phyloP scores from a whole-genome alignment of 2,888 invertebrate species.

The Pelosia muscerda region DNA sequence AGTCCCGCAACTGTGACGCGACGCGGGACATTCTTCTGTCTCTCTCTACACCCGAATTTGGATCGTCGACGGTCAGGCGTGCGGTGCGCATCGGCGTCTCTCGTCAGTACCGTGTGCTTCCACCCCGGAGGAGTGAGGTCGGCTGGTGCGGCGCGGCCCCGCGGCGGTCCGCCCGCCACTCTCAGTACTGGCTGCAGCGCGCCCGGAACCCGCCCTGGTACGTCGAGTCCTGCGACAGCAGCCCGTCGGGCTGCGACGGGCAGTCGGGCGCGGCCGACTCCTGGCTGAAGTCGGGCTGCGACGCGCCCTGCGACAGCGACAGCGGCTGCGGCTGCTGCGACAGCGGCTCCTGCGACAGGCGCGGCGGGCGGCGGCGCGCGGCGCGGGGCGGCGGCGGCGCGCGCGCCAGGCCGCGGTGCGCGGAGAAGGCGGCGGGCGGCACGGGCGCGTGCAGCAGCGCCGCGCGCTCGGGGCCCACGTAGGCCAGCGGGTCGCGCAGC shows the following conservation, averaged over 20 bases:
- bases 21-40: conserved; percentile 43
- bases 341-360: conserved; percentile 90
- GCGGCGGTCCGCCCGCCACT: conserved; percentile 89
- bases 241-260: conserved; percentile 97
- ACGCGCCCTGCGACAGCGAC: conserved; percentile 91
- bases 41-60: conserved; percentile 42
- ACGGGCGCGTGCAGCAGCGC: conserved; percentile 93
- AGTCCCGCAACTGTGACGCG: conserved; percentile 42
- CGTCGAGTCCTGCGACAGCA: conserved; percentile 96
- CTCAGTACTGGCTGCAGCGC: conserved; percentile 92
- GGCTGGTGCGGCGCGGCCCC: conserved; percentile 84
- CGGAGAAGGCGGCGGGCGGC: conserved; percentile 97
- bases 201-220: conserved; percentile 92
- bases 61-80: conserved; percentile 49
- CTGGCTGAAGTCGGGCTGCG: conserved; percentile 92
- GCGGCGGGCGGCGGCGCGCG: conserved; percentile 72
- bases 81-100: conserved; percentile 58
- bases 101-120: conserved; percentile 63
- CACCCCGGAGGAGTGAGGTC: conserved; percentile 58
- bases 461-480: conserved; percentile 95
- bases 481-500: conserved; percentile 96
- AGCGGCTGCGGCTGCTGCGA: conserved; percentile 90
- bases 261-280: conserved; percentile 95
- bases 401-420: conserved; percentile 93
- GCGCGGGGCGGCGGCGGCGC: conserved; percentile 89